phyloP scores from a whole-genome alignment of 2,888 invertebrate species.

The Drosophila affinis region DNA sequence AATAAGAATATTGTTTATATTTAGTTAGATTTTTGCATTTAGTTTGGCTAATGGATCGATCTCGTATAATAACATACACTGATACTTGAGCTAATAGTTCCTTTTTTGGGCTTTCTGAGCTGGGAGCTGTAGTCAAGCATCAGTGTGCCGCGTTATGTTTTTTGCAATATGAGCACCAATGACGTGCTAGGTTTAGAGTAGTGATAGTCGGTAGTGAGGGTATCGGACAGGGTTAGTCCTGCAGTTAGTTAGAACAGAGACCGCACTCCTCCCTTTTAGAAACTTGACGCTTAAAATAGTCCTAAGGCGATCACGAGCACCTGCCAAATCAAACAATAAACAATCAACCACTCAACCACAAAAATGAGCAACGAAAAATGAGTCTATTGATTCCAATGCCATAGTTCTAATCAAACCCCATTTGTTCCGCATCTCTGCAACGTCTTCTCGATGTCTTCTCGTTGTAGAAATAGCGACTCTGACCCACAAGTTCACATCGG shows the following conservation, averaged over 20 bases:
- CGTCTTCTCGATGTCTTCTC: conserved; percentile 78
- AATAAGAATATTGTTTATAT: too few relatives aligned
- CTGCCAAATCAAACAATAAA: conserved; percentile 29
- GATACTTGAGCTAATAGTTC: neutral
- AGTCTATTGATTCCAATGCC: conserved; percentile 68
- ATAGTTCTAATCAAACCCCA: conserved; percentile 75
- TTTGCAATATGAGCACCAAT: too few relatives aligned
- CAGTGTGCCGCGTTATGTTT: too few relatives aligned
- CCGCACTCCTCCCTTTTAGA: conserved; percentile 18
- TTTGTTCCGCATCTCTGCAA: conserved; percentile 78
- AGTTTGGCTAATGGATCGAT: neutral
- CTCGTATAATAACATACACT: neutral
- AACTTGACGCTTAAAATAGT: conserved; percentile 34
- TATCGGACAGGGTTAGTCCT: too few relatives aligned
- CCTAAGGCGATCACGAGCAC: conserved; percentile 29
- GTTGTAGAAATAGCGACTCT: conserved; percentile 90
- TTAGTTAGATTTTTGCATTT: neutral
- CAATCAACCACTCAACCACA: conserved; percentile 28
- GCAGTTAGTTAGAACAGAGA: neutral
- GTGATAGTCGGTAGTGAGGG: too few relatives aligned
- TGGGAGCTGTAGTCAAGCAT: too few relatives aligned
- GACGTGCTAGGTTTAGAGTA: too few relatives aligned
- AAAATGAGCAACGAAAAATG: conserved; percentile 50
- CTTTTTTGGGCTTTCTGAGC: too few relatives aligned
- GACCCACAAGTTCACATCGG: conserved; percentile 92